Evolutionary conservation across 2,797 vertebrate species (phyloP), one percentile per base, ranked within the genome.

Genomic region (Chelon auratus): DNA sequence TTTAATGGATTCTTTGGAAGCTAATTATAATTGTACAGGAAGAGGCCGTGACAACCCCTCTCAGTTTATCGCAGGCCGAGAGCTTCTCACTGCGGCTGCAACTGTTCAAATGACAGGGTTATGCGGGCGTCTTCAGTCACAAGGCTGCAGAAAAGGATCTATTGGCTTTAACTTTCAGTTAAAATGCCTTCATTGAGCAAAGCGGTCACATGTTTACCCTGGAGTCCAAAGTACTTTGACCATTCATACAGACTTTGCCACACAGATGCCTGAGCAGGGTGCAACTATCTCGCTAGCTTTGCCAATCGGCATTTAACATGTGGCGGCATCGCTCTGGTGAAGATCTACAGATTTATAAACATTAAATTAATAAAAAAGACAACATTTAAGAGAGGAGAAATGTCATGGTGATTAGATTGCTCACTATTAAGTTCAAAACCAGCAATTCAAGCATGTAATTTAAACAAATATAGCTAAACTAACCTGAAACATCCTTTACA

Each of bases 161-260:
- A 30, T 30, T 40, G 58, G 77, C 50, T 75, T 76, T 70, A 70
- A 64, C 62, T 67, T 65, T 67, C 2, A 74, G n/a, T 47, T 67
- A 36, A 80, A 87, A 82, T 65, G 50, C 20, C 43, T 14, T 69
- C 62, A 68, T 60, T 78, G 45, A 82, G 62, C 42, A 20, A 9
- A 62, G 12, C 22, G 13, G 68, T 84, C 75, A 70, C 74, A 80
- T 69, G 80, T 75, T 64, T 53, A 30, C 33, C 26, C 66, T 0
- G 0, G 24, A 73, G 68, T 62, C 42, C 20, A 52, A 68, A 63
- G 40, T 14, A 22, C 51, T 68, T 45, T 45, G 51, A 53, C 57
- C 40, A 11, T 65, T 61, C 22, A 9, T 12, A 47, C 22, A 36
- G 9, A 68, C 68, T 75, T 58, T 15, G 51, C 42, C 48, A 26